These are phyloP conservation scores for Erpornis zantholeuca DNA, from an alignment of 2,113 vertebrate genomes.

Conservation along the genomic window DNA sequence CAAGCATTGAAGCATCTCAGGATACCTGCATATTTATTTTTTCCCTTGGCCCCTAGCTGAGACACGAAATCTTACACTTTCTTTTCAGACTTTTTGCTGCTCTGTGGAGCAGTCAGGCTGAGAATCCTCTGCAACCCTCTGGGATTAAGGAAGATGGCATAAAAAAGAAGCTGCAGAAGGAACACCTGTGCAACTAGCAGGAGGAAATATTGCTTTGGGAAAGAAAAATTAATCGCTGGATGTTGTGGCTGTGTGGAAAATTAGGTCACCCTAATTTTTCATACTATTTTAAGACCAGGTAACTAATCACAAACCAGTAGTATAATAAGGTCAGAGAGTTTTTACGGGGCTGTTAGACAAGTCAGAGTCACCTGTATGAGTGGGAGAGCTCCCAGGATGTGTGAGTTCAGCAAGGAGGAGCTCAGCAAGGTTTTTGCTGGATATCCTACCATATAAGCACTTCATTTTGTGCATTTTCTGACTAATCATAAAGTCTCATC, in stretches of 20 bases:
- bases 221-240: not conserved
- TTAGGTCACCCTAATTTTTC: slow-evolving; percentile 3
- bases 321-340: not conserved
- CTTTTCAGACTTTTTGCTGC: not conserved
- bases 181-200: not conserved
- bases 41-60: not conserved
- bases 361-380: not conserved
- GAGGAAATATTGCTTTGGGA: not conserved
- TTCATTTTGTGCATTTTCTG: not conserved
- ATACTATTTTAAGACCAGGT: not conserved
- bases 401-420: not conserved
- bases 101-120: not conserved
- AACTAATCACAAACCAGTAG: not conserved
- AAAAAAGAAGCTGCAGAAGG: not conserved
- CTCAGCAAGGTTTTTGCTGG: not conserved
- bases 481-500: not conserved
- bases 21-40: not conserved
- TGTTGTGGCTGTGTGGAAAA: not conserved
- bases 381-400: not conserved
- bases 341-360: not conserved
- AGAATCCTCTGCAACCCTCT: not conserved
- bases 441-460: not conserved
- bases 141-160: not conserved
- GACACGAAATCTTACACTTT: not conserved
- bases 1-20: not conserved